Base-by-base conservation (phyloP, 2,113 vertebrate genomes). In the Nannospalax galili region DNA sequence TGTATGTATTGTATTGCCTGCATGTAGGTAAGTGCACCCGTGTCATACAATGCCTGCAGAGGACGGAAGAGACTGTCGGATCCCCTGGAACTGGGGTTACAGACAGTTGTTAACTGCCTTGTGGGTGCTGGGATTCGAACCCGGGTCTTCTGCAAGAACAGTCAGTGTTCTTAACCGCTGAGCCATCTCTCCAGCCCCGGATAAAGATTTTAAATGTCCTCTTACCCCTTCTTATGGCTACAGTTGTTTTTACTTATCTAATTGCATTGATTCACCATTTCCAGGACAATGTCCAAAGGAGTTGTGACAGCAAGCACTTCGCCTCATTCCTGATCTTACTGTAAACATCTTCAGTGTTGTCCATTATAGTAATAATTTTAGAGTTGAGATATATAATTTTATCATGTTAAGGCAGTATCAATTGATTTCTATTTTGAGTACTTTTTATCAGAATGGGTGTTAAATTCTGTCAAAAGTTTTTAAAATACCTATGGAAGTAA, bases 391-490 rank as follows among this genome's bases (percentile, higher is more conserved):
- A 84, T 70, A 91, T 22, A 92, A 91, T 86, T 87, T 90, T 77
- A 90, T 90, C 75, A 79, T 87, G 62, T 82, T 90, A 92, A 87
- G n/a, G 79, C 65, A 62, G 37, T 72, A 74, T 84, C 20, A 88
- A 37, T 35, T 92, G 52, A 90, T 69, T 93, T 87, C 52, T 92
- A 37, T 24, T 88, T 94, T 84, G 37, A 82, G 79, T 86, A 24
- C 72, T 88, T 94, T n/a, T 88, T 79, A 80, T 90, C 65, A 88
- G 64, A 82, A 65, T 88, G 45, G 17, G 10, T 72, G 15, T 32
- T 91, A 73, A 91, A 84, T 94, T 90, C 74, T 92, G 78, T 89
- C 45, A 80, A 88, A 87, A 48, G n/a, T 8, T 86, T 95, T 62
- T 87, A 19, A 95, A 91, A 87, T 88, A 94, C 45, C 52, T 87